These are phyloP conservation scores for Sturnus vulgaris DNA, from an alignment of 2,113 vertebrate genomes.

Conservation along the genomic window DNA sequence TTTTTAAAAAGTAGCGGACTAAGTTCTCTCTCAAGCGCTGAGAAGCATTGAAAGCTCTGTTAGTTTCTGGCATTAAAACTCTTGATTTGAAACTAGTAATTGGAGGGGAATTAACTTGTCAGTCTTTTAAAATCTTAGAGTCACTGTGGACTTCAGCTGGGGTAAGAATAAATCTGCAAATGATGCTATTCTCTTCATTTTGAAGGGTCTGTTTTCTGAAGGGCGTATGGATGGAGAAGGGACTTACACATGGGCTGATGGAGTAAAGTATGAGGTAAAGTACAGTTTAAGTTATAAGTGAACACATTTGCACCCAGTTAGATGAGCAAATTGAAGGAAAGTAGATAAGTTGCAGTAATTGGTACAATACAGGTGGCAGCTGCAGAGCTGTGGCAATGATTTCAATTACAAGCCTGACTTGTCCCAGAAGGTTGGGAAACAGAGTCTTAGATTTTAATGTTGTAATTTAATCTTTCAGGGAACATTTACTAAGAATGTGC, in stretches of 20 bases:
- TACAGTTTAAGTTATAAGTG: neutral
- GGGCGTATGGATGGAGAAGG: conserved; percentile 88
- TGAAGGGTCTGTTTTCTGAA: conserved; percentile 85
- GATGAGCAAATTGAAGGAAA: neutral
- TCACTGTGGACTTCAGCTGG: neutral
- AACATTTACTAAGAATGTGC: conserved; percentile 81
- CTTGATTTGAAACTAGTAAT: neutral
- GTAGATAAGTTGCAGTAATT: neutral
- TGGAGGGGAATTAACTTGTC: neutral
- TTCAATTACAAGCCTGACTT: neutral
- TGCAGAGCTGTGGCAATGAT: neutral
- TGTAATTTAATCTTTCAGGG: conserved; percentile 73
- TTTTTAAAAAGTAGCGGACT: neutral
- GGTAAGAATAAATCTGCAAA: neutral
- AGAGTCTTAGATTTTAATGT: neutral
- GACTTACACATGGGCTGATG: conserved; percentile 77
- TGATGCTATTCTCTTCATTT: neutral
- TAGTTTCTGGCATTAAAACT: neutral
- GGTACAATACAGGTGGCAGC: neutral
- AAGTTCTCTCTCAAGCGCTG: neutral
- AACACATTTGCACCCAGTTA: neutral
- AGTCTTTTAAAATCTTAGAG: neutral
- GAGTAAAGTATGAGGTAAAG: conserved; percentile 86
- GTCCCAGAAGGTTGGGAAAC: neutral
- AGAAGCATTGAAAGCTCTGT: neutral